These are phyloP conservation scores for Psittacula derbiana DNA, from an alignment of 2,797 vertebrate species.

Conservation along the genomic window DNA sequence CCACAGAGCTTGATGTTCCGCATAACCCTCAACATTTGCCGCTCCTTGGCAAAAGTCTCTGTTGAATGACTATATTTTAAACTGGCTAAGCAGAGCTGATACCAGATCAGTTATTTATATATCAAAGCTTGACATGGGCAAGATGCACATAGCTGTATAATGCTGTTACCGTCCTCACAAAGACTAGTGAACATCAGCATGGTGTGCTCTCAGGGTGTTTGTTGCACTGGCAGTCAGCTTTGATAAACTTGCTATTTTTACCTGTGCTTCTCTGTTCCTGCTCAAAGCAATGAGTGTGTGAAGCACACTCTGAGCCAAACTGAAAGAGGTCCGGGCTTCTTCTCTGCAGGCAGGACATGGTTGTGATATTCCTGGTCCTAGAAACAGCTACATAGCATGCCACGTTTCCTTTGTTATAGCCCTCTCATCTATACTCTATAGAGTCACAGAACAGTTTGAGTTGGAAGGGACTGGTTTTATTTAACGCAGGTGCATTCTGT, in stretches of 20 bases:
- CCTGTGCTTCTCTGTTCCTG: neutral
- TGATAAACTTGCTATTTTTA: neutral
- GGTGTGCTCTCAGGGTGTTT: neutral
- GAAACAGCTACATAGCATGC: too few relatives aligned
- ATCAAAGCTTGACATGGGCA: rapidly evolving
- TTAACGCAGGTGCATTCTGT: rapidly evolving
- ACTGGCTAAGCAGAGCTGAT: too few relatives aligned
- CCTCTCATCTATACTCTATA: neutral
- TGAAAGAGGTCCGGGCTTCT: neutral
- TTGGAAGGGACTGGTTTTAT: neutral
- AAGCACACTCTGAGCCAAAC: neutral
- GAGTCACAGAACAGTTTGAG: neutral
- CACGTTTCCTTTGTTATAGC: neutral
- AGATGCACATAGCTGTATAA: rapidly evolving
- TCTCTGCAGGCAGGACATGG: neutral
- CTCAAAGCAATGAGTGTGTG: rapidly evolving
- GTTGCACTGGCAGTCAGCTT: rapidly evolving
- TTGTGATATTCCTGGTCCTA: neutral
- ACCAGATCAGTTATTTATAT: neutral
- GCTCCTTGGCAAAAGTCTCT: neutral
- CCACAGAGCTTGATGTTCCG: neutral
- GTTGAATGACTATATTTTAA: neutral
- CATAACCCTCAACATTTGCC: rapidly evolving
- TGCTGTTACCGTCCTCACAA: rapidly evolving
- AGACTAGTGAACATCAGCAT: rapidly evolving